Percentiles rank a stretch among this genome's conserved stretches.
Conservation (phyloP, 2,888 invertebrate genomes). For the Cosmopolites sordidus region DNA sequence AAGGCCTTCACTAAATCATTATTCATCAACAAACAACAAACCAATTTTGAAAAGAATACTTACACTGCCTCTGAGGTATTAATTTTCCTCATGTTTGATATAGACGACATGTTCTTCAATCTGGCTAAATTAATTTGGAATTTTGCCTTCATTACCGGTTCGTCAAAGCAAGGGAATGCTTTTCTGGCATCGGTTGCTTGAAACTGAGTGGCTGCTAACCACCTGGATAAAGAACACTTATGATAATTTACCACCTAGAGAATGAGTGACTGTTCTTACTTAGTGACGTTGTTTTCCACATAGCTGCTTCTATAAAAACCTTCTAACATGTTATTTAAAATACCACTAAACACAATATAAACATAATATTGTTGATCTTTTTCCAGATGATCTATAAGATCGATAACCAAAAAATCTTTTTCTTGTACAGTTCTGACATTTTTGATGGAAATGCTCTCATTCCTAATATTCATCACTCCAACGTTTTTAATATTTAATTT, state of each 20-base stretch:
- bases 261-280: constrained; percentile 49
- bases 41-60: constrained; percentile 11
- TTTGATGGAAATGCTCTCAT: constrained; percentile 27
- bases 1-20: constrained; percentile 51
- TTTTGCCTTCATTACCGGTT: constrained; percentile 76
- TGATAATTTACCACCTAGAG: too few species aligned
- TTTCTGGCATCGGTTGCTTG: constrained; percentile 76
- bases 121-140: constrained; percentile 75
- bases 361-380: constrained; percentile 62
- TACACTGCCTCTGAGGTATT: constrained; percentile 29
- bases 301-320: constrained; percentile 84
- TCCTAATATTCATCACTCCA: constrained; percentile 27
- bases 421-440: constrained; percentile 52
- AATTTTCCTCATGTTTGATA: constrained; percentile 71
- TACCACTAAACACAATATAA: constrained; percentile 66
- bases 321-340: constrained; percentile 68
- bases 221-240: constrained; percentile 49
- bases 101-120: constrained; percentile 64
- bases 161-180: constrained; percentile 85
- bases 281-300: constrained; percentile 61
- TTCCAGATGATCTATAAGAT: constrained; percentile 55
- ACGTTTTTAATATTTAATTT: constrained; percentile 61
- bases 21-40: not conserved
- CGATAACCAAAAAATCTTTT: constrained; percentile 67
- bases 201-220: constrained; percentile 79